Base-by-base conservation (phyloP, 2,113 vertebrate genomes). In the Coptodon rendalli region DNA sequence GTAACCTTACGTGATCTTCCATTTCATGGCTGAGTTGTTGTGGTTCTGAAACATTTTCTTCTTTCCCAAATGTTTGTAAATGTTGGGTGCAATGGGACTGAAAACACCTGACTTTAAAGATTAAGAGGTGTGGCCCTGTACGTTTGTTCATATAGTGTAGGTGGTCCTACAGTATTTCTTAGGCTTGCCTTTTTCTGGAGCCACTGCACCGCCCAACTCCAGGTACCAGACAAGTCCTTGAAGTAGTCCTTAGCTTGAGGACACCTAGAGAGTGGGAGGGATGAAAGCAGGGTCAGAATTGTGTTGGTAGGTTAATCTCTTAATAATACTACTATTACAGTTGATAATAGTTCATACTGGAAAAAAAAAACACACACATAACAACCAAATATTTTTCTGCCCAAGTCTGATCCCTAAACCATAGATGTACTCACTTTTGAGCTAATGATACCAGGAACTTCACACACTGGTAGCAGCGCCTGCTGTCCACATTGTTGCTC, bases 141-240 rank as follows among this genome's bases (percentile, higher is more conserved):
- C 13, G 16, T 45, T 43, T 16, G 38, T 43, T 24, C 38, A 73
- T 76, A 27, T 48, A 12, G 43, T 76, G 24, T n/a, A 78, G 6
- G 27, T 78, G 45, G 45, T 50, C 73, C 45, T 78, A 78, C 45
- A 27, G n/a, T 57, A 36, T 34, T 19, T 89, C 57, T 9, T 6
- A 45, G 61, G 9, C 93, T 87, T 84, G 50, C 99, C 98, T 99
- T 99, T 84, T 99, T 99, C 90, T 99, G 99, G 5, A 99, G 95
- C 99, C 99, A 99, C 95, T 99, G 98, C 11, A 99, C 99, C 3
- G 98, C 98, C 99, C 99, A 99, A 66, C 98, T 99, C 98, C 98
- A 99, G 90, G 99, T 98, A 85, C 99, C 98, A 12, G 98, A 99
- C 87, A 99, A 97, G 84, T 99, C 99, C 92, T 99, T 99, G 95